Evolutionary conservation across 2,888 invertebrate species (phyloP), one percentile per base, ranked within the genome.

Genomic region (Dasypogon diadema): DNA sequence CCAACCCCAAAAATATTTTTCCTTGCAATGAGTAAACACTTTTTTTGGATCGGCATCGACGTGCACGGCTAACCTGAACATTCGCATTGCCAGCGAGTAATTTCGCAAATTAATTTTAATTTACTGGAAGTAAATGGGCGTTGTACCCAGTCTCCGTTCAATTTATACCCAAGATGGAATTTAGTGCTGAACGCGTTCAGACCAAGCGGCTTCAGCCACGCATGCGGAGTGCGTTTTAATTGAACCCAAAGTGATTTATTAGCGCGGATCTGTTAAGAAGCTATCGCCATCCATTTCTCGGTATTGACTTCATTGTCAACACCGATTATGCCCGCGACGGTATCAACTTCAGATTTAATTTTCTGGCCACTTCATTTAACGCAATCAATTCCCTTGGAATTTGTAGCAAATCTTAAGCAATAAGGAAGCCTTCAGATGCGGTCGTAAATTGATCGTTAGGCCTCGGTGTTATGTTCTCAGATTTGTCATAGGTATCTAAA

Each of bases 251-350:
- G 34, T 60, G 37, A 60, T 60, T 60, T 60, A 60, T 60, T 60
- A 30, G 37, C 37, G 37, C 37, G 37, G 21, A 60, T 60, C 60
- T 37, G 60, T 60, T 60, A 60, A 37, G 26, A 37, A 26, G 12
- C 12, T 2, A 26, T 22, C 58, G 30, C 12, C 16, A 10, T 58
- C 16, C 26, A 34, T 18, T 6, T 6, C 16, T 18, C 37, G 60
- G 60, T 60, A 37, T 60, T 60, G 37, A 16, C 60, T 60, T 60
- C 60, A 60, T 60, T 60, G 60, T 60, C 37, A 60, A 60, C 60
- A 34, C 60, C 37, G 37, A 60, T 60, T 60, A 34, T 60, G 37
- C 60, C 34, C 37, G 60, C 60, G 16, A 60, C 60, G 10, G 60
- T 37, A 37, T 37, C 34, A 37, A 42, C 34, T 60, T 60, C 37